These are phyloP conservation scores for Microtus agrestis DNA, from an alignment of 2,797 vertebrate genomes.

Conservation along the genomic window DNA sequence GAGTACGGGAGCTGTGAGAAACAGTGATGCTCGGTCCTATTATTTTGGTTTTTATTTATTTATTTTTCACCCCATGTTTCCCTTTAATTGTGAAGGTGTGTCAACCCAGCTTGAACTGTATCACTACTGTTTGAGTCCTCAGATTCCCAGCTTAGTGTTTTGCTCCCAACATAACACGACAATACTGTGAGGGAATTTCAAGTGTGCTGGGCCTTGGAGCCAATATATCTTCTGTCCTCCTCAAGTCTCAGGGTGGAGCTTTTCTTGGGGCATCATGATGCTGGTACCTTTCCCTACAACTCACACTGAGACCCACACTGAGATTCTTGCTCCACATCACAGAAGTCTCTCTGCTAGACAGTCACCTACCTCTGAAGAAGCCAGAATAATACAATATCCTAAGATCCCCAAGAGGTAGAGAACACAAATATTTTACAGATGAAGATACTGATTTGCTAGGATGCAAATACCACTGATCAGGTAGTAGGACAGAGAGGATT, in stretches of 20 bases:
- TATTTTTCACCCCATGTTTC: not conserved
- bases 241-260: not conserved
- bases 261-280: not conserved
- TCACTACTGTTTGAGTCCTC: not conserved
- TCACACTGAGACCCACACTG: not conserved
- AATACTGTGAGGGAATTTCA: too few species aligned
- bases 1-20: not conserved
- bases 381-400: not conserved
- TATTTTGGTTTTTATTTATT: not conserved
- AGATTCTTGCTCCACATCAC: not conserved
- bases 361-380: not conserved
- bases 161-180: not conserved
- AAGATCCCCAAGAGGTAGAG: not conserved
- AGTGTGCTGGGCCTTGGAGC: not conserved
- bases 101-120: too few species aligned
- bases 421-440: not conserved
- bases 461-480: not conserved
- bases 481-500: fast-evolving
- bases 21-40: not conserved
- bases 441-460: not conserved
- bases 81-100: not conserved
- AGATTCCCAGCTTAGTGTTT: not conserved
- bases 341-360: too few species aligned
- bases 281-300: not conserved
- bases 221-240: fast-evolving